A percentile compares a stretch with the other conserved stretches of the same genome.
phyloP scores from a whole-genome alignment of 2,797 vertebrate species.

The Protosalanx chinensis region DNA sequence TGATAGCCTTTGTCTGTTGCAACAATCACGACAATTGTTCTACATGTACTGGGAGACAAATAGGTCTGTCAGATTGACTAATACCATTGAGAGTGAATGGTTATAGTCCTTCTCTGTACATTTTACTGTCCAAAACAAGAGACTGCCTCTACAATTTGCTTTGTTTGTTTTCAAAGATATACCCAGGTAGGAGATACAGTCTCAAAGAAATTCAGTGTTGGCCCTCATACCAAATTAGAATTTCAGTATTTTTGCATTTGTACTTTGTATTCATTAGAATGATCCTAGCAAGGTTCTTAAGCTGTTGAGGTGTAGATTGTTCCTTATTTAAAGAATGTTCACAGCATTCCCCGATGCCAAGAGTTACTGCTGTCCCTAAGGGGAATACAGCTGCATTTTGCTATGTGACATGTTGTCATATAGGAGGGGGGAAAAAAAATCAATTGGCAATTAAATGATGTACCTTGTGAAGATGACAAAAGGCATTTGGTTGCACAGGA shows the following conservation, averaged over 20 bases:
- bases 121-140: neutral
- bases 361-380: conserved; percentile 82
- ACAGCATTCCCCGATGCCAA: conserved; percentile 75
- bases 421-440: conserved; percentile 82
- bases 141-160: conserved; percentile 1
- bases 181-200: conserved; percentile 27
- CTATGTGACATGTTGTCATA: conserved; percentile 98
- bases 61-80: conserved; percentile 58
- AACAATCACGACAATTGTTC: conserved; percentile 45
- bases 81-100: conserved; percentile 45
- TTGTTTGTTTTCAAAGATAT: neutral
- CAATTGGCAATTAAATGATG: conserved; percentile 99
- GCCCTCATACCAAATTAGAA: conserved; percentile 48
- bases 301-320: conserved; percentile 52
- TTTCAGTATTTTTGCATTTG: conserved; percentile 1
- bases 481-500: conserved; percentile 88
- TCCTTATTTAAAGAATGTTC: conserved; percentile 57
- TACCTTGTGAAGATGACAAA: conserved; percentile 99
- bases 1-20: conserved; percentile 42
- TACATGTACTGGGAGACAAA: conserved; percentile 55
- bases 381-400: conserved; percentile 88
- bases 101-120: neutral
- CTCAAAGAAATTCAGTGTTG: conserved; percentile 54
- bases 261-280: conserved; percentile 63
- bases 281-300: conserved; percentile 60